Base-by-base conservation (phyloP, 53 echinoderm and acorn worm genomes). In the Patiria pectinifera region DNA sequence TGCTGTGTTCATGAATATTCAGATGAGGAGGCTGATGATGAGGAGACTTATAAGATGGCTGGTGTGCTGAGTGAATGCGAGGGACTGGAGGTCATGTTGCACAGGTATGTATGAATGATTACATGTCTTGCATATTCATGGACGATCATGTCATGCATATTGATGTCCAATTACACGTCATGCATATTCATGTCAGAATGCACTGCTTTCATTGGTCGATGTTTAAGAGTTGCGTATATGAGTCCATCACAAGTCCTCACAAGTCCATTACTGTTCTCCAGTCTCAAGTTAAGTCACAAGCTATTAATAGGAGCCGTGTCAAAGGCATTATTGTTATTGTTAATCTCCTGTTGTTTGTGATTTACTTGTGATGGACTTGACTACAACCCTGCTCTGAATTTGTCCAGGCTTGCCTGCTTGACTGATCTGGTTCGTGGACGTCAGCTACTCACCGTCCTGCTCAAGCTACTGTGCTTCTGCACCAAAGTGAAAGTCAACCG, bases 1-100 rank as follows among this genome's bases (percentile, higher is more conserved):
- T 82, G 81, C 43, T 62, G 47, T 47, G 45, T 45, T 82, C 71
- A 49, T 87, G 66, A 46, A 74, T 79, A 80, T 87, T 49, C 85
- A 97, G 97, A 98, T 92, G 99, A 97, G 69, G 99, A 98, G 83
- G 93, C 96, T 11, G 97, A 98, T 92, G 96, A 98, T 91, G 99
- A 98, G 60, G 99, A 98, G 76, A 96, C 97, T 3, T 98, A 98
- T 95, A 98, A 98, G 92, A 97, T 98, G 95, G 96, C 99, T 2
- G 92, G 88, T 66, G 96, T 98, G 61, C 97, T 98, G 99, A 95
- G 95, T 91, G 95, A 97, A 79, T 98, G 99, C 83, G 96, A 96
- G 59, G 99, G 99, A 60, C 86, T 98, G 23, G 99, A 96, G 75
- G 95, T 98, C 71, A 98, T 98, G 84, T 93, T 98, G 24, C 94